Conservation (phyloP, 2,113 vertebrate species). For the Bos indicus region DNA sequence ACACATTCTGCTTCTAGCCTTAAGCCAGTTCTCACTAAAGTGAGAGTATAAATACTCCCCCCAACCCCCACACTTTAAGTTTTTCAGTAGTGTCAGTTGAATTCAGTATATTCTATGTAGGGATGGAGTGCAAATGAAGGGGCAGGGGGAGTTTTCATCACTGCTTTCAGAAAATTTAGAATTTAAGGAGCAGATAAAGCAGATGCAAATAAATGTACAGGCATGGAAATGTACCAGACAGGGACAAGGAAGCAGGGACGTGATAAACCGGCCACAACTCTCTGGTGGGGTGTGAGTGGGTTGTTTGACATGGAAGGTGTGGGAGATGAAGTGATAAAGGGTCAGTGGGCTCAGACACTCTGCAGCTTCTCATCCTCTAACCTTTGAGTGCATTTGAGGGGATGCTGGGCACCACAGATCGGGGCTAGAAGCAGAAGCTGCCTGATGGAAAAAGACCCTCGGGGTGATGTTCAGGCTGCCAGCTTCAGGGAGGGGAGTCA, state of each 20-base stretch:
- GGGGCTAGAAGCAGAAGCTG: background rate
- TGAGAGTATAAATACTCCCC: background rate
- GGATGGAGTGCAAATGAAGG: background rate
- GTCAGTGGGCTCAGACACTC: background rate
- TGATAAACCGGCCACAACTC: accelerated
- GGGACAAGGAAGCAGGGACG: background rate
- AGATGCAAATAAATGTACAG: background rate
- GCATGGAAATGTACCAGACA: too few relatives aligned
- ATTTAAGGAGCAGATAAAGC: background rate
- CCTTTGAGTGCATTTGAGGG: background rate
- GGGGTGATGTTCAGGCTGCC: background rate
- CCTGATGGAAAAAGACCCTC: background rate
- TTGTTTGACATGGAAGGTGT: background rate
- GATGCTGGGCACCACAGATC: background rate
- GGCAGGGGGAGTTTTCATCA: background rate
- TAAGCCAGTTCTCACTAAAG: background rate
- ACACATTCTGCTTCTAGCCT: background rate
- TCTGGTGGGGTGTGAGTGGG: too few relatives aligned
- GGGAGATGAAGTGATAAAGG: background rate
- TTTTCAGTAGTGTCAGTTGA: background rate
- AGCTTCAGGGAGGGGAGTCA: background rate
- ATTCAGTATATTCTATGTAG: background rate
- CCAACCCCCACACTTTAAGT: background rate
- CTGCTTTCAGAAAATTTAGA: background rate
- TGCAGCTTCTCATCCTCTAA: background rate